Evolutionary conservation across 2,888 invertebrate genomes (phyloP).

Genomic region (Cataglyphis livida): DNA sequence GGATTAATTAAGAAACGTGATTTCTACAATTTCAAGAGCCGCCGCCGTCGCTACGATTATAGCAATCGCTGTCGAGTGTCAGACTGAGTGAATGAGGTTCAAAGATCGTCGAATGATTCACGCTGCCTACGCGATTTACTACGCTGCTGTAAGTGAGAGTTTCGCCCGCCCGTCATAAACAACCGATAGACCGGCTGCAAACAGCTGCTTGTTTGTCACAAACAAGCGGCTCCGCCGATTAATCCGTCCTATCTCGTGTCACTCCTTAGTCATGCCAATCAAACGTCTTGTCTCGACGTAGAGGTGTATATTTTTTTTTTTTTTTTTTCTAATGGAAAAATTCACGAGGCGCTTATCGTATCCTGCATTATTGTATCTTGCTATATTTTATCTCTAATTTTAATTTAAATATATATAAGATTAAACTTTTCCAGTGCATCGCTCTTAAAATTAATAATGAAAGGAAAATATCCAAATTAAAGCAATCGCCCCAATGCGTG

Average conservation of each 20-base stretch:
- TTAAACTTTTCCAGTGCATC: background rate
- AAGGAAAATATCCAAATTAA: background rate
- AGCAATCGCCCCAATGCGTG: background rate
- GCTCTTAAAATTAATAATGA: background rate
- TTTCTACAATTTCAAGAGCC: constrained; percentile 59
- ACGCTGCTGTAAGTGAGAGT: constrained; percentile 73
- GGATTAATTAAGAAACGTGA: constrained; percentile 67
- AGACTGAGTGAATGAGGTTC: constrained; percentile 70
- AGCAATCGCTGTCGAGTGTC: constrained; percentile 5
- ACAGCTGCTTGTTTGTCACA: constrained; percentile 71
- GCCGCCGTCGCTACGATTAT: background rate
- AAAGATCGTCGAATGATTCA: constrained; percentile 79
- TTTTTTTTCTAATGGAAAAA: background rate
- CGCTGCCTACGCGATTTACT: constrained; percentile 78
- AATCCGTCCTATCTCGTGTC: constrained; percentile 27
- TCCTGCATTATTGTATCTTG: background rate
- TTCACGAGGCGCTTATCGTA: background rate
- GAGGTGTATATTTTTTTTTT: background rate
- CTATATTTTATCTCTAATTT: background rate
- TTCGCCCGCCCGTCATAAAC: constrained; percentile 66
- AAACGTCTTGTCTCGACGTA: background rate
- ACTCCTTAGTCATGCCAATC: constrained; percentile 30
- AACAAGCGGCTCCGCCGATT: constrained; percentile 58
- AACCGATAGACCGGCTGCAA: constrained; percentile 70
- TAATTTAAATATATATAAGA: background rate